These are phyloP conservation scores for Drosophila neotestacea DNA, from an alignment of 2,888 invertebrate species.

Conservation along the genomic window DNA sequence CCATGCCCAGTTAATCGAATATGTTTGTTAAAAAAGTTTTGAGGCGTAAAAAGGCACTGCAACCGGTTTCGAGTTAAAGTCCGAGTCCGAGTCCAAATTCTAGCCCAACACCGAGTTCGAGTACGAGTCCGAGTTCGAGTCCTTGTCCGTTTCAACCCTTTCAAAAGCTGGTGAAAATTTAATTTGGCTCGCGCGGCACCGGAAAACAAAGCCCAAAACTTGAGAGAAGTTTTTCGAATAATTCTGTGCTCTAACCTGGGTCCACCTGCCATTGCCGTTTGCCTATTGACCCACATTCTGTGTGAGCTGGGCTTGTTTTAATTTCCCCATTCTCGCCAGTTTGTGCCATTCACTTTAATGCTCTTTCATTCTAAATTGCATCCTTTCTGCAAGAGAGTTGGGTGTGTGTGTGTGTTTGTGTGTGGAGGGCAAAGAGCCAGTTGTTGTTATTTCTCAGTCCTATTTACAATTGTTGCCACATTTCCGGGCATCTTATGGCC, in stretches of 20 bases:
- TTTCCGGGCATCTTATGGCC: slow-evolving; percentile 62
- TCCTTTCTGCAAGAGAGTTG: slow-evolving; percentile 49
- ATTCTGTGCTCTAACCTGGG: slow-evolving; percentile 24
- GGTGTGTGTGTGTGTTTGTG: too few species aligned
- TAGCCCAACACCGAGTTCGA: not conserved
- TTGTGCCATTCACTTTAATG: slow-evolving; percentile 70
- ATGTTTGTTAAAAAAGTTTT: slow-evolving; percentile 78
- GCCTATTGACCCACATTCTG: slow-evolving; percentile 67
- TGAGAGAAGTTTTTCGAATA: slow-evolving; percentile 38
- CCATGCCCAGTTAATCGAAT: slow-evolving; percentile 73
- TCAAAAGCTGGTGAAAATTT: slow-evolving; percentile 56
- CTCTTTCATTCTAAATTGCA: slow-evolving; percentile 73
- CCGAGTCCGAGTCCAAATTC: too few species aligned
- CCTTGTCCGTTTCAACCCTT: slow-evolving; percentile 28
- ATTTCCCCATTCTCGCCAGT: slow-evolving; percentile 62
- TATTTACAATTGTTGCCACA: slow-evolving; percentile 72
- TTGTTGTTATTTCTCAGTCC: slow-evolving; percentile 48
- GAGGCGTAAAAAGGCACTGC: slow-evolving; percentile 72
- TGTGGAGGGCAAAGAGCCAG: not conserved
- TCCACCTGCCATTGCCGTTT: slow-evolving; percentile 46
- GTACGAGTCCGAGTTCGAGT: slow-evolving; percentile 8
- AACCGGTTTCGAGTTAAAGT: not conserved
- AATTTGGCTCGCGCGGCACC: slow-evolving; percentile 54
- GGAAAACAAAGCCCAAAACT: slow-evolving; percentile 52
- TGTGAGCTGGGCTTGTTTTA: slow-evolving; percentile 60